phyloP scores from a whole-genome alignment of 2,888 invertebrate genomes.

The Mythimna impura region DNA sequence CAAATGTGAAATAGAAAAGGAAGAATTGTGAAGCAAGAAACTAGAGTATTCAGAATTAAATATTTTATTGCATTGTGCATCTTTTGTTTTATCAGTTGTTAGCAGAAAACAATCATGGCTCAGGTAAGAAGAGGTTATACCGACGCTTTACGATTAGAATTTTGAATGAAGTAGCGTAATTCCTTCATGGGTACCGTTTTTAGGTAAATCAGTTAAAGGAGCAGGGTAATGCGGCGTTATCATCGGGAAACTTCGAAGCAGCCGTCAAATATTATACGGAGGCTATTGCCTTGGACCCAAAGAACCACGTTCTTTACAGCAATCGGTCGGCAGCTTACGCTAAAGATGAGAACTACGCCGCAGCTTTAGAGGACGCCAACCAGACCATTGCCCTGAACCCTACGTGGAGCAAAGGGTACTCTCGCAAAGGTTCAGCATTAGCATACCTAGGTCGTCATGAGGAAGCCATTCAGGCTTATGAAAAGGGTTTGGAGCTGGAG shows the following conservation, averaged over 20 bases:
- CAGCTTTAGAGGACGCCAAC: slow-evolving; percentile 96
- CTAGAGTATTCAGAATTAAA: slow-evolving; percentile 40
- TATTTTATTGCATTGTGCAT: slow-evolving; percentile 57
- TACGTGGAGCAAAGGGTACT: slow-evolving; percentile 97
- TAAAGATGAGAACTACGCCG: slow-evolving; percentile 93
- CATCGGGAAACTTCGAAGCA: slow-evolving; percentile 94
- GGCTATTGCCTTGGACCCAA: slow-evolving; percentile 94
- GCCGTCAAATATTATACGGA: slow-evolving; percentile 95
- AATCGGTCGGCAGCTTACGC: slow-evolving; percentile 98
- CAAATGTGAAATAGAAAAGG: slow-evolving; percentile 49
- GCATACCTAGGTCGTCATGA: slow-evolving; percentile 93
- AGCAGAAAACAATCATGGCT: slow-evolving; percentile 78
- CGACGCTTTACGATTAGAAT: slow-evolving; percentile 66
- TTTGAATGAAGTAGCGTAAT: slow-evolving; percentile 61
- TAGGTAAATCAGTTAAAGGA: slow-evolving; percentile 96
- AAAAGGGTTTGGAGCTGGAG: slow-evolving; percentile 92
- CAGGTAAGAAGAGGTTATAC: slow-evolving; percentile 88
- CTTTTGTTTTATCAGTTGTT: slow-evolving; percentile 57
- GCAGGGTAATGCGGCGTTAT: slow-evolving; percentile 96
- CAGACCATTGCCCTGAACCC: slow-evolving; percentile 95
- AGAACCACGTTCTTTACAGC: slow-evolving; percentile 97
- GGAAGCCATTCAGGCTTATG: slow-evolving; percentile 94
- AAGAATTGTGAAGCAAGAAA: slow-evolving; percentile 38
- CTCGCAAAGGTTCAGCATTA: slow-evolving; percentile 96
- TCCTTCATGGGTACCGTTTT: slow-evolving; percentile 65